Evolutionary conservation across 2,113 vertebrate species (phyloP), one percentile per base, ranked within the genome.

Genomic region (Ceyx cyanopectus): DNA sequence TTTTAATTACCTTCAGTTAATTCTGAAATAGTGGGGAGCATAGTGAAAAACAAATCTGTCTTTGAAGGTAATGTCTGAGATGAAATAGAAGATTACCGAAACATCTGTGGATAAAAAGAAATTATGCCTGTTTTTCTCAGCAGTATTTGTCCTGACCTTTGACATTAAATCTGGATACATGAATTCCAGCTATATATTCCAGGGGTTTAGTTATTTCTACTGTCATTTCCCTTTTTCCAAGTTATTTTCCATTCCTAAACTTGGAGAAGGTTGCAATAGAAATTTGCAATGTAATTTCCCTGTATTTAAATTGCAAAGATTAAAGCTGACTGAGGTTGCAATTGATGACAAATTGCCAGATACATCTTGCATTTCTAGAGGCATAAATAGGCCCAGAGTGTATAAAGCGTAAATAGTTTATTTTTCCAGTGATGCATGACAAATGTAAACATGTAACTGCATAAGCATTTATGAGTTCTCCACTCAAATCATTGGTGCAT

Each of bases 361-460:
- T 74, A 34, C 9, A 34, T 83, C 63, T 66, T 10, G 1, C 46
- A 77, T 91, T 94, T 95, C 81, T 67, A 46, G 90, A 93, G 87
- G 57, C 60, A 60, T 82, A 73, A 90, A 54, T 77, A 22, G 18
- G 46, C 17, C 21, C 63, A 48, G 70, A 80, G 26, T 46, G 7
- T 87, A 80, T 74, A 51, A 90, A 83, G 43, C 66, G 12, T 74
- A 89, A 91, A 77, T 58, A 13, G 66, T 76, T 95, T 87, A 40
- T 78, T 91, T 92, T 95, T 91, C 34, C 68, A 91, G 34, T 77
- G 70, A 43, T 85, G 41, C 32, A 30, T 89, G 78, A 85, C 54
- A 56, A 82, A 91, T 91, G 57, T 80, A 82, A 89, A 46, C 67
- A 73, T 54, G 58, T 79, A 73, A 85, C 58, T 62, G 32, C 50